Percentiles rank a stretch among this genome's conserved stretches.
phyloP scores from a whole-genome alignment of 2,797 vertebrate species.

The Manis javanica region DNA sequence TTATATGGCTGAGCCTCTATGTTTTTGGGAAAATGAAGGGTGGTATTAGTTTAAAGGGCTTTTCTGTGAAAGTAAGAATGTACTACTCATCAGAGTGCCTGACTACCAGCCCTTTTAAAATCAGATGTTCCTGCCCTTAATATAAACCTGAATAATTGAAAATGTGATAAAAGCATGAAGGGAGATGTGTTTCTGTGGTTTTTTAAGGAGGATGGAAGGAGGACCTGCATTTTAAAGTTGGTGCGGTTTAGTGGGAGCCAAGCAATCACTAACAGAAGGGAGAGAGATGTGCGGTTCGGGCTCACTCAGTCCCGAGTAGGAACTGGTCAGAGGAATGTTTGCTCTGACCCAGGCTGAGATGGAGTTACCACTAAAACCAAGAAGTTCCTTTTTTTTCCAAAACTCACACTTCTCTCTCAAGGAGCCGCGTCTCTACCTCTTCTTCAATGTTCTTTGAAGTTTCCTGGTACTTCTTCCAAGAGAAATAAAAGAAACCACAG shows the following conservation, averaged over 20 bases:
- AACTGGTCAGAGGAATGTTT: slow-evolving; percentile 10
- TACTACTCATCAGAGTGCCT: not conserved
- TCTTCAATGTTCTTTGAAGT: slow-evolving; percentile 76
- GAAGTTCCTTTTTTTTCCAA: slow-evolving; percentile 65
- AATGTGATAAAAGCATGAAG: not conserved
- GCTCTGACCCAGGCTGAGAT: slow-evolving; percentile 24
- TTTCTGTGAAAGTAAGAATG: slow-evolving; percentile 41
- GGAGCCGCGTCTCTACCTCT: slow-evolving; percentile 77
- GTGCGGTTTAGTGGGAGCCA: not conserved
- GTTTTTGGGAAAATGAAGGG: not conserved
- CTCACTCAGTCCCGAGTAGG: not conserved
- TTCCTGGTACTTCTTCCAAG: slow-evolving; percentile 81
- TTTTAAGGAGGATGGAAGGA: not conserved
- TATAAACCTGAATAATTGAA: not conserved
- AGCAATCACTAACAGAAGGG: not conserved
- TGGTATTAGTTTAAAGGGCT: not conserved
- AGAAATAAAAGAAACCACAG: too few relatives aligned
- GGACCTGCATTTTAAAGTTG: not conserved
- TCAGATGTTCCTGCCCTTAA: not conserved
- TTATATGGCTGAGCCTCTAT: not conserved
- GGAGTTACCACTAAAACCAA: slow-evolving; percentile 70
- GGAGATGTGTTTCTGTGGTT: not conserved
- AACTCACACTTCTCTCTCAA: slow-evolving; percentile 82
- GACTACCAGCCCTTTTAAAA: not conserved
- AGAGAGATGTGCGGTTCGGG: not conserved